Evolutionary conservation across 2,113 vertebrate genomes (phyloP).

Genomic region (Thunnus thynnus): DNA sequence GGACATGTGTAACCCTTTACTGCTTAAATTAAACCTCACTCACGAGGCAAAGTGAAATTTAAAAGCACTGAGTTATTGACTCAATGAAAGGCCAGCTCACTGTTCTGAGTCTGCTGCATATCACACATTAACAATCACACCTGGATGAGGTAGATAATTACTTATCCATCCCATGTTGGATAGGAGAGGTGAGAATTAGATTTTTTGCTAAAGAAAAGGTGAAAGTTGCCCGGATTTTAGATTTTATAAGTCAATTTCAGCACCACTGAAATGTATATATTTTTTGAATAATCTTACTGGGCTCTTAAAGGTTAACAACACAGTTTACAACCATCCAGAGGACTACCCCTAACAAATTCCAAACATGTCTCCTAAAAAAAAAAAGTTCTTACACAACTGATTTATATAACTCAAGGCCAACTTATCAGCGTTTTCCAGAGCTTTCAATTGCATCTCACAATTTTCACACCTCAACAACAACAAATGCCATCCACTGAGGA

Average conservation of each 20-base stretch:
- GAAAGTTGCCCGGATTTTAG: no score
- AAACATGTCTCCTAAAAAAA: no score
- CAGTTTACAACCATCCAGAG: no score
- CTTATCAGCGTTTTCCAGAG: no score
- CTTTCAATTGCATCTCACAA: no score
- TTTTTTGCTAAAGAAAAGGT: neutral
- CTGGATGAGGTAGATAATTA: slow-evolving; percentile 44
- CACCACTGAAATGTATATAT: neutral
- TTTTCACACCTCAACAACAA: no score
- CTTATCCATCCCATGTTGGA: slow-evolving; percentile 18
- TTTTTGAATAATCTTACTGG: no score
- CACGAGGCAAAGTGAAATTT: slow-evolving; percentile 40
- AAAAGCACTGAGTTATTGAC: slow-evolving; percentile 57
- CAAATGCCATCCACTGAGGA: no score
- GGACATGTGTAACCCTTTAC: slow-evolving; percentile 2
- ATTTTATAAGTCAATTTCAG: neutral
- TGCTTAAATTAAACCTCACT: slow-evolving; percentile 40
- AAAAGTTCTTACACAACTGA: no score
- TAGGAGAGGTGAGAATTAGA: slow-evolving; percentile 4
- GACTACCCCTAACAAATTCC: no score
- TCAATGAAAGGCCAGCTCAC: slow-evolving; percentile 19
- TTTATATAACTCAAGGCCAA: no score
- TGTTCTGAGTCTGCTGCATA: slow-evolving; percentile 35
- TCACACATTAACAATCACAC: slow-evolving; percentile 54
- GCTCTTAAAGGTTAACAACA: no score